phyloP scores from a whole-genome alignment of 2,113 vertebrate species.

The Trichechus manatus region DNA sequence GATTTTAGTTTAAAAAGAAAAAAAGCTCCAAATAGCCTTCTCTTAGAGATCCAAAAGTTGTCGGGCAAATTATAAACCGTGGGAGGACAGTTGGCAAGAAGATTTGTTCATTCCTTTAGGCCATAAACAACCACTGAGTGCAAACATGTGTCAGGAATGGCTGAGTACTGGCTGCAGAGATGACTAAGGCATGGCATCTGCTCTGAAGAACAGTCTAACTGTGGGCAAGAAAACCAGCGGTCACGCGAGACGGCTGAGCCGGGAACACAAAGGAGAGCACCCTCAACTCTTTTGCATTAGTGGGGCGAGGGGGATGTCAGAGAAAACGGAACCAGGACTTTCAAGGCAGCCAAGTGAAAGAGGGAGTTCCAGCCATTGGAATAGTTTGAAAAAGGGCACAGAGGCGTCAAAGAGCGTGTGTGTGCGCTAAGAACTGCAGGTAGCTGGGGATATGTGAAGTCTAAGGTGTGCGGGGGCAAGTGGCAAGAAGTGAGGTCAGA shows the following conservation, averaged over 20 bases:
- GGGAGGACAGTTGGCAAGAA: background rate
- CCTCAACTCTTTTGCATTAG: background rate
- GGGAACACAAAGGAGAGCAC: background rate
- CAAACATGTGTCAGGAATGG: background rate
- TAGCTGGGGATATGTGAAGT: background rate
- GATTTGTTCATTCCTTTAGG: background rate
- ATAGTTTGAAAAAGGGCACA: background rate
- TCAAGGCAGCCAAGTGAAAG: background rate
- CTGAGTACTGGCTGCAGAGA: background rate
- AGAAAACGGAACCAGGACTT: background rate
- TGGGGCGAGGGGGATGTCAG: background rate
- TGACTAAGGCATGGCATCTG: background rate
- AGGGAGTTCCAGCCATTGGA: background rate
- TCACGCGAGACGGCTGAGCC: rapidly evolving
- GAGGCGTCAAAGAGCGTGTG: background rate
- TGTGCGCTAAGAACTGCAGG: background rate
- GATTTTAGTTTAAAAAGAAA: background rate
- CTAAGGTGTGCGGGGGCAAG: background rate
- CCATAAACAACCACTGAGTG: background rate
- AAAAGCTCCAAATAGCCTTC: background rate
- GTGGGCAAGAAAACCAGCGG: background rate
- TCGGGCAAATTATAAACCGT: background rate
- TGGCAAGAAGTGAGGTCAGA: background rate
- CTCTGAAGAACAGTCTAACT: background rate
- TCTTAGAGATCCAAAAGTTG: background rate